Base-by-base conservation (phyloP, 2,113 vertebrate species). In the Tetrao urogallus region DNA sequence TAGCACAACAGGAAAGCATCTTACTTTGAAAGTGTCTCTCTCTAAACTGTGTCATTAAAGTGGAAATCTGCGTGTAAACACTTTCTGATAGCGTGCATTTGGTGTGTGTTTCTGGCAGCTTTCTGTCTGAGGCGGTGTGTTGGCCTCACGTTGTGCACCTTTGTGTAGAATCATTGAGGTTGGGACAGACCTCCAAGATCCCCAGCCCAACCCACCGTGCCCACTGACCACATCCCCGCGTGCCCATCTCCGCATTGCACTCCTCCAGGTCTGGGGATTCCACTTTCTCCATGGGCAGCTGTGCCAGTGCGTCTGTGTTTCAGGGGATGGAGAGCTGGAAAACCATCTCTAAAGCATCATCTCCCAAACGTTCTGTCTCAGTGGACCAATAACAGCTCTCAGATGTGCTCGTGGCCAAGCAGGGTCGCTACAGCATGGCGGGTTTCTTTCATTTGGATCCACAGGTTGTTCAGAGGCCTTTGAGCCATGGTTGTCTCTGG, bases 331-430 rank as follows among this genome's bases (percentile, higher is more conserved):
- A 88, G 50, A 57, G 72, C 14, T 27, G 86, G 56, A 17, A 48
- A 52, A 43, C 48, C 42, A 43, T 54, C 36, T 65, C 36, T 32
- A 24, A 71, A 70, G 32, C 56, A 65, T 27, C 8, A 34, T 22
- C 52, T 56, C 40, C 75, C n/a, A 19, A 30, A 6, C 17, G 52
- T 60, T 14, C 48, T 2, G 2, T 19, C 12, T 71, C 6, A 0
- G 10, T 48, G 77, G 66, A 40, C 25, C 25, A 0, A 1, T 56
- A 47, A 21, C 30, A 61, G 69, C 73, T 63, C 61, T 67, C 20
- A 25, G 15, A 43, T 0, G 0, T 28, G n/a, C 30, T 36, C 0
- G 0, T 8, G 12, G 65, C 34, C 1, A 1, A 34, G 52, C 47
- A 28, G 56, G 56, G n/a, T 63, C 77, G 70, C 3, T 3, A 11